phyloP scores from a whole-genome alignment of 2,888 invertebrate species.

The Microchrysa polita region DNA sequence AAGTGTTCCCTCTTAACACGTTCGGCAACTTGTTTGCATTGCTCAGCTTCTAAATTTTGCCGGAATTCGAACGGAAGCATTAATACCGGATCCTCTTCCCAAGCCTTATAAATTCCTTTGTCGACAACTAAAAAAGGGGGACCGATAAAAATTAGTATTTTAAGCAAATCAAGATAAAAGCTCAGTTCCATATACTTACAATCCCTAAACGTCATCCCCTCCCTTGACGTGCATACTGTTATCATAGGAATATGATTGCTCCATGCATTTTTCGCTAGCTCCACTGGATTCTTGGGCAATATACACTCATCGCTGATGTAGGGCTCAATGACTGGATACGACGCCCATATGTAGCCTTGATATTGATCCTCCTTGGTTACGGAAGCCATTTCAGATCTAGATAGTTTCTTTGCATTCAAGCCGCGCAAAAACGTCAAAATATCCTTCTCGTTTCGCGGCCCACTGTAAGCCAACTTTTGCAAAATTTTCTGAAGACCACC shows the following conservation, averaged over 20 bases:
- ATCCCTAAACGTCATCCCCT: conserved; percentile 60
- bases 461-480: conserved; percentile 57
- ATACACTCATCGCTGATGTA: conserved; percentile 59
- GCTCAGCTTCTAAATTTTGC: conserved; percentile 52
- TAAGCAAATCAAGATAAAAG: too few species aligned
- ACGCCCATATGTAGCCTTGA: conserved; percentile 57
- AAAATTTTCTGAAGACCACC: conserved; percentile 59
- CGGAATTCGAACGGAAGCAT: conserved; percentile 56
- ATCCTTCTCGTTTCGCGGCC: conserved; percentile 57
- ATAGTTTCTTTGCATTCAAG: conserved; percentile 56
- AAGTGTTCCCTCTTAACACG: conserved; percentile 58
- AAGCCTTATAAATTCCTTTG: not conserved
- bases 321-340: conserved; percentile 62
- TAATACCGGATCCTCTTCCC: not conserved
- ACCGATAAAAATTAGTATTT: too few species aligned
- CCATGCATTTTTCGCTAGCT: conserved; percentile 58
- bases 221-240: conserved; percentile 60
- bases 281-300: conserved; percentile 54
- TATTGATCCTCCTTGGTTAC: conserved; percentile 58
- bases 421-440: conserved; percentile 58
- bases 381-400: conserved; percentile 55
- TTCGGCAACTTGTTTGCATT: conserved; percentile 54
- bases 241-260: conserved; percentile 60
- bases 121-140: too few species aligned
- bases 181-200: too few species aligned